Conservation (phyloP, 92 coral and sea anemone species). For the Scolanthus callimorphus region DNA sequence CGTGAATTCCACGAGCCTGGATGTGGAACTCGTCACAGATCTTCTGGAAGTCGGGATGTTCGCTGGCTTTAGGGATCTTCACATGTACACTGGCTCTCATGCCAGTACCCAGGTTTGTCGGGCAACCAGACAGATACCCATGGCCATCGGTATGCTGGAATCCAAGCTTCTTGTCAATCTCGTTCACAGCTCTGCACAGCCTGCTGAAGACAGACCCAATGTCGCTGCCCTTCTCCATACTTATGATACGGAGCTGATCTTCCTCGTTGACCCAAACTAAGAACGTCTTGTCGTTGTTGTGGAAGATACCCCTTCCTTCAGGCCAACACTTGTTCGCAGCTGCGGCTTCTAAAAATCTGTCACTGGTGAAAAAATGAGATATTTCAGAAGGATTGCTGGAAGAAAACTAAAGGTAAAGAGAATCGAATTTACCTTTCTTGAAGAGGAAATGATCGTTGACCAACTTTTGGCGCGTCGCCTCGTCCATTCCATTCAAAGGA, state of each 20-base stretch:
- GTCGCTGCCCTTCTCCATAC: conserved; percentile 92
- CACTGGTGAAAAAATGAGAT: conserved; percentile 3
- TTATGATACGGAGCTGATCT: conserved; percentile 92
- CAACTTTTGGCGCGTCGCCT: conserved; percentile 52
- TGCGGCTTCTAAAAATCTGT: conserved; percentile 81
- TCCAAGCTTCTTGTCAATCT: conserved; percentile 70
- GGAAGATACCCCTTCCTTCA: conserved; percentile 92
- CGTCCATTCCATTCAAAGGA: conserved; percentile 78
- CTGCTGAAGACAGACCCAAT: conserved; percentile 84
- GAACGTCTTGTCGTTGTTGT: conserved; percentile 86
- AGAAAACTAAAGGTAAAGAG: not conserved
- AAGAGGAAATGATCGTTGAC: conserved; percentile 77
- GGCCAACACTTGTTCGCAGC: conserved; percentile 89
- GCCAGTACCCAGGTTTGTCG: conserved; percentile 92
- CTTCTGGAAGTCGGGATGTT: conserved; percentile 78
- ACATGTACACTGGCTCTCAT: conserved; percentile 94
- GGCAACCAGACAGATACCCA: conserved; percentile 87
- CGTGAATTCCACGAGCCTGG: conserved; percentile 76
- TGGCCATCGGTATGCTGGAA: conserved; percentile 69
- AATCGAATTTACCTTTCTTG: conserved; percentile 52
- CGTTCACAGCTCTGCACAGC: conserved; percentile 72
- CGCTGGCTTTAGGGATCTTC: conserved; percentile 81
- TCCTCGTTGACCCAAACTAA: conserved; percentile 96
- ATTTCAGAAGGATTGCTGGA: too few species aligned
- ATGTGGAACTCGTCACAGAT: conserved; percentile 67